Conservation (phyloP, 2,113 vertebrate species). For the Takifugu flavidus region DNA sequence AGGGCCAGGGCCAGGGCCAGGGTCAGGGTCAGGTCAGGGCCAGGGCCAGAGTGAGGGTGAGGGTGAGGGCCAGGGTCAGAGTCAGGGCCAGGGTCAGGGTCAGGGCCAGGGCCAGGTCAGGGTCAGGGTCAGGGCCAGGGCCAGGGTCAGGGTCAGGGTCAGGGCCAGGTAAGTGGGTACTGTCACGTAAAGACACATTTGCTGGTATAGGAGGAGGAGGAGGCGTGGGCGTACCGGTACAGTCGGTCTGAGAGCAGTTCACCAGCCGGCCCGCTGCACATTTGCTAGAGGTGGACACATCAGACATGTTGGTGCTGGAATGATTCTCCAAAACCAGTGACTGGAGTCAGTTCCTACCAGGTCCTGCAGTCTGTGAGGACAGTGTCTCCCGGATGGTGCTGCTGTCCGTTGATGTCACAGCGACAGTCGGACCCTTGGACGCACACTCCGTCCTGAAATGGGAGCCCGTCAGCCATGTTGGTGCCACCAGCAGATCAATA, state of each 20-base stretch:
- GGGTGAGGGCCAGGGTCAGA: too few relatives aligned
- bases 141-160: too few relatives aligned
- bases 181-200: too few relatives aligned
- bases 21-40: too few relatives aligned
- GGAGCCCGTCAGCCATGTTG: not conserved
- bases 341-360: conserved; percentile 66
- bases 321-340: not conserved
- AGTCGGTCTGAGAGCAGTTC: conserved; percentile 75
- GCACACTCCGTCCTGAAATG: conserved; percentile 69
- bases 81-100: too few relatives aligned
- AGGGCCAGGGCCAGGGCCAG: too few relatives aligned
- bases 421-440: conserved; percentile 73
- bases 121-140: too few relatives aligned
- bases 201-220: not conserved
- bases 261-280: conserved; percentile 76
- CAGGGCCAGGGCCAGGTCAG: too few relatives aligned
- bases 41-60: too few relatives aligned
- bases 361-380: conserved; percentile 80
- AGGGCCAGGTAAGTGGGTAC: too few relatives aligned
- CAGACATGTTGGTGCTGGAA: not conserved
- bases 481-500: too few relatives aligned
- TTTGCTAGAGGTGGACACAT: conserved; percentile 65
- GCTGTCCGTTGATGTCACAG: conserved; percentile 71
- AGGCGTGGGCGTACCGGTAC: conserved; percentile 69
- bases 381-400: conserved; percentile 65